Evolutionary conservation across 92 coral and sea anemone genomes (phyloP), one percentile per base, ranked within the genome.

Genomic region (Umimayanthus kanabou): DNA sequence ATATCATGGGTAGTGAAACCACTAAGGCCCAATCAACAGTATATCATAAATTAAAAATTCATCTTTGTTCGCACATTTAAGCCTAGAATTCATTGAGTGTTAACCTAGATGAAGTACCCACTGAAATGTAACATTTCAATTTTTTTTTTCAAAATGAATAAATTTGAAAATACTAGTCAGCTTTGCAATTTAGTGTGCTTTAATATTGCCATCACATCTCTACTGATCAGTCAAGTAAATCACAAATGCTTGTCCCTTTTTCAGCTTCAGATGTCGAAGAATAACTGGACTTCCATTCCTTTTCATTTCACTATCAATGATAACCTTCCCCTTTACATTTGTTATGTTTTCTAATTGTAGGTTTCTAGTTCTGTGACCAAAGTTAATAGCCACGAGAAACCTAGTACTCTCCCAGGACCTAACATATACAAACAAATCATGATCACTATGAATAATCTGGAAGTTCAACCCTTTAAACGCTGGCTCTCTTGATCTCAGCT

Each of bases 221-320:
- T 69, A 81, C 69, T 65, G 85, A 50, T 79, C 37, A 33, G 37
- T 67, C 78, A 89, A 67, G 75, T 78, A 65, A n/a, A 90, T 84
- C 58, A 93, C 95, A 70, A 93, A 89, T 33, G 95, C 98, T 53
- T 94, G 98, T 9, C 94, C 95, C 88, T 89, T 85, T 67, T 89
- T 87, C 23, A 94, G 85, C 50, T 81, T 43, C 9, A 94, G 53
- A 14, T 82, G 57, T 39, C 81, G 47, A 18, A 93, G 88, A 16
- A 43, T 79, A 28, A 93, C 84, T 20, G 72, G 45, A 25, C 47
- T 77, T 45, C 93, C 88, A 57, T 82, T 88, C 26, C 74, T 82
- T 80, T 80, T 93, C 89, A 94, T 93, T 43, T 92, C 93, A 74
- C 94, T 93, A 87, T 94, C 98, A 85, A 94, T 82, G 65, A 86